Conservation (phyloP, 2,888 invertebrate species). For the Galerucella pusilla region DNA sequence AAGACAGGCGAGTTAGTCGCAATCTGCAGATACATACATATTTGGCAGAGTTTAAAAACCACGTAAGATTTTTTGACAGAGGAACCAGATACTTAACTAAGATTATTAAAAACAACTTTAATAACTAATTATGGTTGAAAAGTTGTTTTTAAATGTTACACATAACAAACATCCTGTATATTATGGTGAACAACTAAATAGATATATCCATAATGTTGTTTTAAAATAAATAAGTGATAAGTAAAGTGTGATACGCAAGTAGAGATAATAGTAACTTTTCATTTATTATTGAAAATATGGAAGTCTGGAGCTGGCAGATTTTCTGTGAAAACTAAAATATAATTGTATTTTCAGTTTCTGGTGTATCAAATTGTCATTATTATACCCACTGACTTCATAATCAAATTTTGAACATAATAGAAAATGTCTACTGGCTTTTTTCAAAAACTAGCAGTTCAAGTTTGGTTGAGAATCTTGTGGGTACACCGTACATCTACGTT, state of each 20-base stretch:
- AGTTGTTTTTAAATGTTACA: slow-evolving; percentile 7
- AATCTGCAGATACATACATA: slow-evolving; percentile 43
- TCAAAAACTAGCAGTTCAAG: too few species aligned
- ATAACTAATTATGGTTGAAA: neutral
- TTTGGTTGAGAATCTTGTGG: too few species aligned
- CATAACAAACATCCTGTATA: slow-evolving; percentile 25
- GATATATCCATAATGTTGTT: too few species aligned
- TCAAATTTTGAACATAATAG: too few species aligned
- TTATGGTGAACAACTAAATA: neutral
- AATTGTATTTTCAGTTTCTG: too few species aligned
- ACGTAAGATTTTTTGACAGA: slow-evolving; percentile 34
- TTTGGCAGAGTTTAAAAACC: slow-evolving; percentile 37
- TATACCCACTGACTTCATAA: too few species aligned
- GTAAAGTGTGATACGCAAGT: neutral
- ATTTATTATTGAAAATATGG: too few species aligned
- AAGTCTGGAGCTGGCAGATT: too few species aligned
- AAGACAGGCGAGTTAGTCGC: slow-evolving; percentile 34
- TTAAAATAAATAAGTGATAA: neutral
- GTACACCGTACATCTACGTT: neutral
- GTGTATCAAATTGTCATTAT: too few species aligned
- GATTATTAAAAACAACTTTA: slow-evolving; percentile 7
- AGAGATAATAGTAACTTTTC: neutral
- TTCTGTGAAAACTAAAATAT: too few species aligned
- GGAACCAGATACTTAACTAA: slow-evolving; percentile 25
- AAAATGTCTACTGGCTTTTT: too few species aligned